phyloP scores from a whole-genome alignment of 2,797 vertebrate species.

The Schizopygopsis malacanthus region DNA sequence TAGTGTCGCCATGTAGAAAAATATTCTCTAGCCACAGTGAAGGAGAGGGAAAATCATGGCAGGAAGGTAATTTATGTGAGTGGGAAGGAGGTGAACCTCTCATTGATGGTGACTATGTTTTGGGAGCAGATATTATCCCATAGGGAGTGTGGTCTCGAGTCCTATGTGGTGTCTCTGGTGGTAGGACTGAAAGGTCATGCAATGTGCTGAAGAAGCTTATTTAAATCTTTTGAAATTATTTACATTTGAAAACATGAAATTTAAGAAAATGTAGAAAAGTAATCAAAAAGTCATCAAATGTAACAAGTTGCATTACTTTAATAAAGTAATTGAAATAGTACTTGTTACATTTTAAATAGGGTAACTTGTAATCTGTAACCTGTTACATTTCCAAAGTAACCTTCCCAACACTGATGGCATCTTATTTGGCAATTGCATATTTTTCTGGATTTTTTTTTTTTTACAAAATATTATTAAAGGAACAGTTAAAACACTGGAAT shows the following conservation, averaged over 20 bases:
- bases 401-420: not conserved
- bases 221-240: no score
- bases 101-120: not conserved
- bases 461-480: not conserved
- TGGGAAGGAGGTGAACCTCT: constrained; percentile 11
- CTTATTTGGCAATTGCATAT: not conserved
- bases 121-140: constrained; percentile 2
- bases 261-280: no score
- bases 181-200: constrained; percentile 34
- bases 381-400: no score
- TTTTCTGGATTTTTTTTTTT: not conserved
- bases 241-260: no score
- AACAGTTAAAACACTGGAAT: not conserved
- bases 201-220: no score
- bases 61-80: constrained; percentile 6
- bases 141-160: not conserved
- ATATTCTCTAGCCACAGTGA: not conserved
- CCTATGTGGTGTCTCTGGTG: constrained; percentile 10
- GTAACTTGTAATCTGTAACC: no score
- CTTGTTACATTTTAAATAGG: no score
- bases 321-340: no score
- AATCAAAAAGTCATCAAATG: no score
- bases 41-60: not conserved
- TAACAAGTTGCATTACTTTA: no score
- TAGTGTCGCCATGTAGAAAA: not conserved